Evolutionary conservation across 37 sponge, comb jelly and placozoan species (phyloP), one percentile per base, ranked within the genome.

Genomic region (Amphimedon queenslandica): DNA sequence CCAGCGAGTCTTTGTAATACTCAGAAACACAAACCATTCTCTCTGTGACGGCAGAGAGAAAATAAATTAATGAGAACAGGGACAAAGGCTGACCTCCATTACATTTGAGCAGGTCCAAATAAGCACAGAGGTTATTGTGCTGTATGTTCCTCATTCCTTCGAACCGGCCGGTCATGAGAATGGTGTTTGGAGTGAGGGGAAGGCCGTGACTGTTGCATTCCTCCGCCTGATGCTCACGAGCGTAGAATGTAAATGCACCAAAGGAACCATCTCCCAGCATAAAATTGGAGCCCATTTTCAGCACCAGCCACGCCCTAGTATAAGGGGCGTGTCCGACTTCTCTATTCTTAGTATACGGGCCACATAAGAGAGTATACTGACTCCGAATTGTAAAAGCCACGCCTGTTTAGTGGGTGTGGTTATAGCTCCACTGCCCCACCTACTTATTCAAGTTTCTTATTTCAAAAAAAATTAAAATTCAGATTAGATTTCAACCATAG

Each of bases 151-250:
- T 67, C 58, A 98, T 70, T 4, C 71, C 47, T 58, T 87, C 85
- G 66, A 87, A 94, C 6, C 95, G 71, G 30, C 99, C 99, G 31
- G 78, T 37, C 41, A 98, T 86, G 70, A 78, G 74, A 57, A 92
- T 79, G 30, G 88, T 80, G 64, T 92, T 89, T 28, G 88, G 95
- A 2, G 93, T 87, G 4, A 98, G 83, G 42, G 99, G 95, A 1
- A 98, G 88, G 2, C 99, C 99, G 55, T 85, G 86, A 31, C 64
- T 57, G 37, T 91, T 90, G 81, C 90, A 89, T 33, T 86, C 85
- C 37, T 96, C 89, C 11, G 77, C 69, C 0, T 75, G 79, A 58
- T 85, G 87, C n/a, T 82, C 76, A 32, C 78, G 67, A 27, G 85
- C 92, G 32, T 84, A 87, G 80, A 96, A 92, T 32, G 93, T 79